phyloP scores from a whole-genome alignment of 2,888 invertebrate species.

The Leptothorax acervorum region DNA sequence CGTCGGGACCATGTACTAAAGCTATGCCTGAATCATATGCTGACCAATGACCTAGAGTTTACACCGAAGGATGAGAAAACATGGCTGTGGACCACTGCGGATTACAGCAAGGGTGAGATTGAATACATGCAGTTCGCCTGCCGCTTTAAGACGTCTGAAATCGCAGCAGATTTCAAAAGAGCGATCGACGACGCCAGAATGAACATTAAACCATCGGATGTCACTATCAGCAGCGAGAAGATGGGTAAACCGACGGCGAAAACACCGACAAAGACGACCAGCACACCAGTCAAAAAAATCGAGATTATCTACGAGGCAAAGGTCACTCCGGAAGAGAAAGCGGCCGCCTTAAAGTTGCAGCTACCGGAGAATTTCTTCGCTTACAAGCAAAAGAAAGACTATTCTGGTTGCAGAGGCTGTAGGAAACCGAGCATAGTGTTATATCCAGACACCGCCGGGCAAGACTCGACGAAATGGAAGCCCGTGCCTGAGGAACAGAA shows the following conservation, averaged over 20 bases:
- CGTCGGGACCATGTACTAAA: slow-evolving; percentile 95
- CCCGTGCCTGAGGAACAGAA: background rate
- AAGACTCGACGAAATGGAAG: background rate
- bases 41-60: slow-evolving; percentile 90
- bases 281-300: slow-evolving; percentile 84
- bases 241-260: background rate
- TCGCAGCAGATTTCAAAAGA: slow-evolving; percentile 91
- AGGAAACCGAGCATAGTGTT: slow-evolving; percentile 85
- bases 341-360: slow-evolving; percentile 89
- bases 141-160: slow-evolving; percentile 92
- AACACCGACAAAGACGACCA: slow-evolving; percentile 44
- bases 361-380: slow-evolving; percentile 92
- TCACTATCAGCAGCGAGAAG: background rate
- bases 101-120: slow-evolving; percentile 95
- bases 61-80: slow-evolving; percentile 92
- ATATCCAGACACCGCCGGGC: slow-evolving; percentile 64
- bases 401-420: slow-evolving; percentile 92
- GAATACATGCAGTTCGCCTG: slow-evolving; percentile 92
- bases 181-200: slow-evolving; percentile 89
- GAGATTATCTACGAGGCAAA: slow-evolving; percentile 89
- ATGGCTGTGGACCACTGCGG: slow-evolving; percentile 94
- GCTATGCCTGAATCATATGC: slow-evolving; percentile 94
- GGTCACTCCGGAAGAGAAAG: slow-evolving; percentile 89
- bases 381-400: slow-evolving; percentile 89
- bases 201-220: slow-evolving; percentile 45